Evolutionary conservation across 2,797 vertebrate genomes (phyloP).

Genomic region (Clarias pachynema): DNA sequence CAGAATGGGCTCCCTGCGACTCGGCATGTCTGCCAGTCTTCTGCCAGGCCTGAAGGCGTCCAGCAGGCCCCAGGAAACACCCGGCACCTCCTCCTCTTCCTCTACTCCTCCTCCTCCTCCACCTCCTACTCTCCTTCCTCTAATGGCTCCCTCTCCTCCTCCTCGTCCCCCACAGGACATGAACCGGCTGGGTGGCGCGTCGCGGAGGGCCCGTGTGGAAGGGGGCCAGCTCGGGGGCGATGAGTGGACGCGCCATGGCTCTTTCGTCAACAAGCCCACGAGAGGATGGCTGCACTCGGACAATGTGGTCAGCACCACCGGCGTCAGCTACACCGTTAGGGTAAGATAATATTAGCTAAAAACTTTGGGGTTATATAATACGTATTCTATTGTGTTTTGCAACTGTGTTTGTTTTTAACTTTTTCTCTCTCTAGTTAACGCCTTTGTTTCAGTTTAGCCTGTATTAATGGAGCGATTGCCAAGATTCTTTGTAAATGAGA

Average conservation of each 20-base stretch:
- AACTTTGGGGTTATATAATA: neutral
- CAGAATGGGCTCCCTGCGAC: slow-evolving; percentile 88
- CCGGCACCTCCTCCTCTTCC: slow-evolving; percentile 57
- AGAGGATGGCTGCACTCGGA: slow-evolving; percentile 96
- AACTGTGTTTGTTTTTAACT: accelerated
- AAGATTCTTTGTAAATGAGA: neutral
- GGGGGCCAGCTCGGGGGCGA: slow-evolving; percentile 96
- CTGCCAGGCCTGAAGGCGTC: slow-evolving; percentile 77
- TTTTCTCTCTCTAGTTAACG: neutral
- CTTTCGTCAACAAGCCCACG: slow-evolving; percentile 96
- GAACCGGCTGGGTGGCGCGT: slow-evolving; percentile 95
- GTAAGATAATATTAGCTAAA: slow-evolving; percentile 66
- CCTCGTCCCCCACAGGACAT: slow-evolving; percentile 91
- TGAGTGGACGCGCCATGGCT: slow-evolving; percentile 97
- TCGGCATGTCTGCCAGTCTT: slow-evolving; percentile 83
- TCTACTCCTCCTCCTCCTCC: slow-evolving; percentile 74
- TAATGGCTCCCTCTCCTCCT: slow-evolving; percentile 82
- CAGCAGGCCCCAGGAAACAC: slow-evolving; percentile 57
- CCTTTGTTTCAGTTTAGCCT: neutral
- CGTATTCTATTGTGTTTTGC: neutral
- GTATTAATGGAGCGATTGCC: neutral
- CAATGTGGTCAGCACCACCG: slow-evolving; percentile 89
- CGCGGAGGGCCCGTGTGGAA: slow-evolving; percentile 93
- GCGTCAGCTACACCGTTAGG: slow-evolving; percentile 94
- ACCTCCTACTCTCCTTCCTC: slow-evolving; percentile 76